phyloP scores from a whole-genome alignment of 2,888 invertebrate species.

The Eupeodes latifasciatus region DNA sequence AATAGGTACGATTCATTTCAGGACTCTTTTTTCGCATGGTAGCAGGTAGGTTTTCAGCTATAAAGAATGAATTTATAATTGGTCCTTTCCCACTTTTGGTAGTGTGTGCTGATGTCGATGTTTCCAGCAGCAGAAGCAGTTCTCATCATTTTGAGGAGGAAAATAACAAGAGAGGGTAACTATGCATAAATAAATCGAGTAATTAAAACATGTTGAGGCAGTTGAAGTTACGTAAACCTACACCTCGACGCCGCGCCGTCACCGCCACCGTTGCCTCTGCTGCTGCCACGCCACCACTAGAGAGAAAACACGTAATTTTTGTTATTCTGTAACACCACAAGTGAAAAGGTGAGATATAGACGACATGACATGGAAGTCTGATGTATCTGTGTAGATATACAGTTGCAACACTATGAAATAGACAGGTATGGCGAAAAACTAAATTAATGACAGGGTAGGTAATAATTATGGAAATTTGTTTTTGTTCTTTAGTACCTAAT shows the following conservation, averaged over 20 bases:
- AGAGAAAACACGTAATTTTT: not conserved
- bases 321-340: slow-evolving; percentile 16
- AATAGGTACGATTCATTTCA: slow-evolving; percentile 6
- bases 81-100: slow-evolving; percentile 38
- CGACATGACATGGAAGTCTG: slow-evolving; percentile 55
- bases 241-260: no score
- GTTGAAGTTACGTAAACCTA: slow-evolving; percentile 14
- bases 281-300: no score
- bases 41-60: slow-evolving; percentile 44
- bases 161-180: slow-evolving; percentile 50
- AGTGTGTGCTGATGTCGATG: slow-evolving; percentile 1
- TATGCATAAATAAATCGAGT: slow-evolving; percentile 66
- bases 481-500: slow-evolving; percentile 1
- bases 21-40: not conserved
- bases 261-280: no score
- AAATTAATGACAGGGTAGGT: slow-evolving; percentile 53
- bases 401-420: slow-evolving; percentile 26
- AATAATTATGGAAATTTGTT: slow-evolving; percentile 64
- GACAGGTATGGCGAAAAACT: slow-evolving; percentile 40
- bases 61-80: slow-evolving; percentile 55
- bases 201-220: slow-evolving; percentile 64
- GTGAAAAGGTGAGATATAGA: slow-evolving; percentile 33
- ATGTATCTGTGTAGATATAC: slow-evolving; percentile 15
- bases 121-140: not conserved
- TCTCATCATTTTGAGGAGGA: not conserved